Base-by-base conservation (phyloP, 1,140 invertebrate species). In the Pectinophora gossypiella region DNA sequence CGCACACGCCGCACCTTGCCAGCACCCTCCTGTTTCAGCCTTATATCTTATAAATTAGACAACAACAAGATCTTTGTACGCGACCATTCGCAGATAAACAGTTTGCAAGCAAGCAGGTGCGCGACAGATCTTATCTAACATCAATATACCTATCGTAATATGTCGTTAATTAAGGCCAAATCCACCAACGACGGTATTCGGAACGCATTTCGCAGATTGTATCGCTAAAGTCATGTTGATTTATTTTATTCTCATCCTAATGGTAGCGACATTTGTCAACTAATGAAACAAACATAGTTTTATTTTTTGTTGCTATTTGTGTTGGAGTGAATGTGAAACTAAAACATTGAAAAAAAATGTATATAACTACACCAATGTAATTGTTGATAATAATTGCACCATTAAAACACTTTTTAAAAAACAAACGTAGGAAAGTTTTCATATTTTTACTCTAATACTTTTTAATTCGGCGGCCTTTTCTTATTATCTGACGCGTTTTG, bases 1-100 rank as follows among this genome's bases (percentile, higher is more conserved):
- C 63, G 83, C 83, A 76, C 76, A 79, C 71, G 69, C 51, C 56
- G 71, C 83, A 83, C 78, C 79, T 82, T 84, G 79, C 74, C 63
- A 56, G 49, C 61, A 46, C 63, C 61, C 64, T 54, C 66, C 53
- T 68, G 69, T 70, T 78, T 63, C 58, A 73, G 51, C 51, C 56
- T 43, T 51, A 57, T 65, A 73, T 76, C 76, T 21, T 70, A 80
- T 78, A 82, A 81, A 82, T 84, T 82, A 79, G 68, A 58, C 55
- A 70, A 78, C 75, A 77, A 69, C 56, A 60, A 70, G 61, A 68
- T 70, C 79, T 75, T 75, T 82, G 77, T 85, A 56, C 53, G 49
- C 52, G 44, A 67, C 56, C 70, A 72, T 84, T 87, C 55, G 81
- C 79, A 78, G 74, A 78, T 76, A 73, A 81, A 72, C 64, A 43